These are phyloP conservation scores for Ptychoptera contaminata DNA, from an alignment of 2,888 invertebrate species.

Conservation along the genomic window DNA sequence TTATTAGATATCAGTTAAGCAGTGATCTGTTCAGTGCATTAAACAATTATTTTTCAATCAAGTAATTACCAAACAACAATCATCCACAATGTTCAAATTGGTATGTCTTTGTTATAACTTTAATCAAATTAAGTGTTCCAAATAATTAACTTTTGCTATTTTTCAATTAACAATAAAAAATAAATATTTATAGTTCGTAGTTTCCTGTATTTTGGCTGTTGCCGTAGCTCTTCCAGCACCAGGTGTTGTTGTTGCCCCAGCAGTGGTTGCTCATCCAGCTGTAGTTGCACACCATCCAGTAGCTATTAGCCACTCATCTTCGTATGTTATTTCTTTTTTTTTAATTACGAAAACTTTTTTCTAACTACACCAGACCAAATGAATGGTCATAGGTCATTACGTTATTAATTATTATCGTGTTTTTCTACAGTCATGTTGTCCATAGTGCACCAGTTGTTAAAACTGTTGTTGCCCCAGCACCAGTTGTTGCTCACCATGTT, in stretches of 20 bases:
- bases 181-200: constrained; percentile 18
- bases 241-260: constrained; percentile 30
- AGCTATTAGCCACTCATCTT: constrained; percentile 8
- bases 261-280: constrained; percentile 22
- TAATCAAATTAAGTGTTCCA: background rate
- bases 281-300: constrained; percentile 19
- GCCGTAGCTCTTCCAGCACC: constrained; percentile 36
- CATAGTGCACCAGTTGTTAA: constrained; percentile 26
- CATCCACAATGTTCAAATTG: constrained; percentile 15
- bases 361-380: background rate
- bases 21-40: constrained; percentile 5
- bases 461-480: constrained; percentile 5
- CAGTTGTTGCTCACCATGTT: constrained; percentile 4
- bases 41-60: background rate
- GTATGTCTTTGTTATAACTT: constrained; percentile 8
- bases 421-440: constrained; percentile 21
- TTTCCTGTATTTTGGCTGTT: constrained; percentile 28
- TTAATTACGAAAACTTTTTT: background rate
- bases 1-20: constrained; percentile 7
- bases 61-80: background rate
- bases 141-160: background rate
- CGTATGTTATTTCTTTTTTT: constrained; percentile 2
- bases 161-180: background rate
- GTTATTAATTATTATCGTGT: background rate
- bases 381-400: background rate